Conservation (phyloP, 2,888 invertebrate species). For the Microctonus hyperodae region DNA sequence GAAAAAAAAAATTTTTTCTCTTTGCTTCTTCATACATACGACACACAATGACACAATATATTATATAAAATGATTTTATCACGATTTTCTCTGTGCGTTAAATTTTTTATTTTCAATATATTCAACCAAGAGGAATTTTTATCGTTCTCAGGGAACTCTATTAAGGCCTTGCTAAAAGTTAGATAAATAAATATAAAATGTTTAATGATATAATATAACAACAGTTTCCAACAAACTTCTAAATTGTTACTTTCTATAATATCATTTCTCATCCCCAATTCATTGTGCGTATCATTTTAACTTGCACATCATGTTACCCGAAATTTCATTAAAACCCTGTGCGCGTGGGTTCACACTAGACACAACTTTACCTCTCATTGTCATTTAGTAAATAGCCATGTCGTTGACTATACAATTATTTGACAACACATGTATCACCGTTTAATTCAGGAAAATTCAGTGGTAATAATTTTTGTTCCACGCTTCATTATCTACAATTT, state of each 20-base stretch:
- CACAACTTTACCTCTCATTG: conserved; percentile 3
- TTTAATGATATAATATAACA: not conserved
- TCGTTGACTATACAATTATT: not conserved
- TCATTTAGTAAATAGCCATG: not conserved
- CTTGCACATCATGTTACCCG: not conserved
- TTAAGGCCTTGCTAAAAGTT: not conserved
- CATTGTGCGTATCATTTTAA: not conserved
- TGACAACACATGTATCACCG: not conserved
- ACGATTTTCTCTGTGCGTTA: not conserved
- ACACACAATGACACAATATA: too few species aligned
- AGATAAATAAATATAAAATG: not conserved
- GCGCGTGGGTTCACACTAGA: not conserved
- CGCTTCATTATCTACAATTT: not conserved
- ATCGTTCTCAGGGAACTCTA: not conserved
- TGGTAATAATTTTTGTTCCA: not conserved
- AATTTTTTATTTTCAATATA: not conserved
- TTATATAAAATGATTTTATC: too few species aligned
- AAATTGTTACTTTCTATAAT: not conserved
- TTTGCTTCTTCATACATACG: too few species aligned
- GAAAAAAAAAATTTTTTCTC: not conserved
- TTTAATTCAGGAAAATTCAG: not conserved
- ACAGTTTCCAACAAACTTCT: not conserved
- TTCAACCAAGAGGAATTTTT: not conserved
- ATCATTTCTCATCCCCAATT: not conserved
- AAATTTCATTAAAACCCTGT: conserved; percentile 21